Evolutionary conservation across 92 coral and sea anemone genomes (phyloP), one percentile per base, ranked within the genome.

Genomic region (Bergia puertoricense): DNA sequence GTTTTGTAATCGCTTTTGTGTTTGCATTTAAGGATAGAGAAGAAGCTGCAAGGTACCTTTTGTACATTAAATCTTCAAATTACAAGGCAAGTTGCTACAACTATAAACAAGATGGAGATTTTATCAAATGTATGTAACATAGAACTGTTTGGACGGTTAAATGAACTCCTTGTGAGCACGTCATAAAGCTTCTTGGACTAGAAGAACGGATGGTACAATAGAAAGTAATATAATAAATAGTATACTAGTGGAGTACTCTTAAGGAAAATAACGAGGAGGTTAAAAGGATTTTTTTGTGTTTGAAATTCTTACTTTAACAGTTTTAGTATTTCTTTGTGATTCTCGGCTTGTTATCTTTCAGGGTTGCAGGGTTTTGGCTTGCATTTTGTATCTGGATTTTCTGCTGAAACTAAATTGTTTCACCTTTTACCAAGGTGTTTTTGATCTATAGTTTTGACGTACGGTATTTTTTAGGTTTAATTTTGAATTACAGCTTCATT

Each of bases 1-100:
- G 16, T 6, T 45, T 11, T 10, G 59, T 46, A 30, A 46, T 6
- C 13, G 30, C 0, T 80, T 11, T 80, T 9, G 23, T 22, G 2
- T 23, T 80, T 80, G 67, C 67, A 11, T 54, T 54, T 40, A 50
- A 54, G 85, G 85, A 54, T 51, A 54, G 72, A 50, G 67, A 80
- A 54, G 85, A 80, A 6, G 1, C 72, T 36, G 4, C 41, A 8
- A 82, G 75, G 65, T 91, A 87, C 74, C 88, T 83, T 69, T 68
- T 95, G 51, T 94, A 95, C 79, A 88, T 95, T 10, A 90, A 91
- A 68, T 94, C 94, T 2, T 95, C 96, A 9, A 94, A 95, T 66
- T 85, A 86, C 6, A 93, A 89, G 92, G 98, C 92, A 83, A 73
- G 88, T 4, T 23, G 69, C 14, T 80, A 11, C 39, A 30, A 71